Conservation (phyloP, 2,113 vertebrate species). For the Sebastes fasciatus region DNA sequence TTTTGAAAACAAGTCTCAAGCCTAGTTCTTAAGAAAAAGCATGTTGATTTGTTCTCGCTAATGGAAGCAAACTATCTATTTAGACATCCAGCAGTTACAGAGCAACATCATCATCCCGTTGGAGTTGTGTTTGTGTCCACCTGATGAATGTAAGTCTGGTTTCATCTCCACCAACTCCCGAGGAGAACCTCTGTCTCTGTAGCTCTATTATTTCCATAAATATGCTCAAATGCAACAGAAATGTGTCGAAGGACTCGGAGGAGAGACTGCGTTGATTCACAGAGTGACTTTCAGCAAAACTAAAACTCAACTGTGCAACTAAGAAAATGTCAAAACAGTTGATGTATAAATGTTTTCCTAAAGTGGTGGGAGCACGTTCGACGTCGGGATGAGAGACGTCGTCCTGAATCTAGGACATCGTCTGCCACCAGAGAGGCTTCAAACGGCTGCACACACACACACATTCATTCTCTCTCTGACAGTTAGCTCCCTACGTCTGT, state of each 20-base stretch:
- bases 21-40: too few species aligned
- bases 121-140: too few species aligned
- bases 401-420: conserved; percentile 40
- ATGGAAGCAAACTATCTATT: neutral
- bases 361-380: conserved; percentile 19
- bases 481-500: conserved; percentile 10
- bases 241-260: neutral
- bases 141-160: too few species aligned
- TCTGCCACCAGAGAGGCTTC: conserved; percentile 40
- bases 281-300: conserved; percentile 16
- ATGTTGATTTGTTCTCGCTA: too few species aligned
- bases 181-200: neutral
- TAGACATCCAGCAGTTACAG: neutral
- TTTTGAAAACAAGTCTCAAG: too few species aligned
- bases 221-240: neutral
- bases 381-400: conserved; percentile 4
- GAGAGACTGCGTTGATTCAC: neutral
- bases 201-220: neutral
- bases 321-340: conserved; percentile 24
- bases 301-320: conserved; percentile 2
- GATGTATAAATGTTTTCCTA: conserved; percentile 25
- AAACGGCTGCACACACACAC: conserved; percentile 11
- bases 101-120: neutral
- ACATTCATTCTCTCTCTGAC: neutral
- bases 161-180: neutral